Base-by-base conservation (phyloP, 2,797 vertebrate species). In the Pterois miles region DNA sequence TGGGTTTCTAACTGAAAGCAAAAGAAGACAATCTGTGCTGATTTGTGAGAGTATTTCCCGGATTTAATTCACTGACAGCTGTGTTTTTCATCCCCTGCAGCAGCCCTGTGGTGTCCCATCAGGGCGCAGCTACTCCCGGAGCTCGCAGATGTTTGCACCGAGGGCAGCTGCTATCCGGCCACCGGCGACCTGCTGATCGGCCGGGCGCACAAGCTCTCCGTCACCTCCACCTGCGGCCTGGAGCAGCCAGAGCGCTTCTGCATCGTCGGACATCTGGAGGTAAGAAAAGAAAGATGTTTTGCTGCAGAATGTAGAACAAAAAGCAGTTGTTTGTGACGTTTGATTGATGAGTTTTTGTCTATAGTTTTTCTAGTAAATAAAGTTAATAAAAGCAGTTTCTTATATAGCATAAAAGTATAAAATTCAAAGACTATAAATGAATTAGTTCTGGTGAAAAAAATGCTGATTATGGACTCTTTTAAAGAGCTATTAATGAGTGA, bases 111-210 rank as follows among this genome's bases (percentile, higher is more conserved):
- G 67, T 25, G 76, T 76, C 81, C 84, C 31, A 86, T 78, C 36
- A 3, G 76, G 62, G 90, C 95, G 1, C 96, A 95, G 84, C 85
- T 95, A 83, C 83, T 93, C 23, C 97, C 98, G 0, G 96, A 97
- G 52, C 95, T 95, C 73, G 95, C 93, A 83, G 96, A 97, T 48
- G 95, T 96, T 34, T 99, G 98, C 86, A 96, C 97, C 0, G 96
- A 99, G 85, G 97, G 98, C 23, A 99, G 98, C 92, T 99, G 98
- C 88, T 99, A 99, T 80, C 98, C 98, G 0, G 97, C 97, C 91
- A 99, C 98, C 0, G 98, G 98, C 6, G 97, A 99, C 93, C 96
- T 99, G 83, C 94, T 99, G 76, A 98, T 98, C 81, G 98, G 98
- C 80, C 93, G 98, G 9, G 94, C 96, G 4, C 92, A 96, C 84